phyloP scores from a whole-genome alignment of 2,113 vertebrate species.

The Dolichallabes microphthalmus region DNA sequence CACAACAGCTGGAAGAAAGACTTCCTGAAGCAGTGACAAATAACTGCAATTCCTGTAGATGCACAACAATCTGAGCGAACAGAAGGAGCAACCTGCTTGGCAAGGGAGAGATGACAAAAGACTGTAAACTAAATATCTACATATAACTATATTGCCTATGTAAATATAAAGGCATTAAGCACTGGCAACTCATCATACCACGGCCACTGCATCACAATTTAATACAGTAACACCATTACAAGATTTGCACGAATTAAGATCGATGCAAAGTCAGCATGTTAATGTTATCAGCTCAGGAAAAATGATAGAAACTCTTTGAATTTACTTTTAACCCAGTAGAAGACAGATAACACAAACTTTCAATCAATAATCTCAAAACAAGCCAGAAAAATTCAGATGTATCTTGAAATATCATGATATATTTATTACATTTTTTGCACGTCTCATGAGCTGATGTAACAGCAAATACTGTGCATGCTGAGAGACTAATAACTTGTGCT shows the following conservation, averaged over 20 bases:
- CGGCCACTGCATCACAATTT: background rate
- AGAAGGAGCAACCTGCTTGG: background rate
- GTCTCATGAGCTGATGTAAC: background rate
- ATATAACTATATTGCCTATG: background rate
- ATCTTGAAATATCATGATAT: background rate
- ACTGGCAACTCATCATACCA: background rate
- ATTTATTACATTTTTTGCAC: background rate
- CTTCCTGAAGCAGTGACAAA: constrained; percentile 34
- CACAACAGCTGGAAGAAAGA: constrained; percentile 17
- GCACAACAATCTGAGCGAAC: constrained; percentile 2
- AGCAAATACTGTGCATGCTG: background rate
- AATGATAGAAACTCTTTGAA: background rate
- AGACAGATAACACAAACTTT: background rate
- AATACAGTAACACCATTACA: background rate
- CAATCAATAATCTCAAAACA: background rate
- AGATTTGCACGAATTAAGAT: background rate
- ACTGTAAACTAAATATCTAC: background rate
- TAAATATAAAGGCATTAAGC: background rate
- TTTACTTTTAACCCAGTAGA: background rate
- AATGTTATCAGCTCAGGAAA: background rate
- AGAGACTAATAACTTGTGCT: background rate
- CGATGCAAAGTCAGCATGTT: background rate
- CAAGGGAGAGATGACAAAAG: background rate
- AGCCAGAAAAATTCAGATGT: background rate
- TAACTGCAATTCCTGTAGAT: constrained; percentile 23